Conservation (phyloP, 2,888 invertebrate species). For the Drosophila mercatorum region DNA sequence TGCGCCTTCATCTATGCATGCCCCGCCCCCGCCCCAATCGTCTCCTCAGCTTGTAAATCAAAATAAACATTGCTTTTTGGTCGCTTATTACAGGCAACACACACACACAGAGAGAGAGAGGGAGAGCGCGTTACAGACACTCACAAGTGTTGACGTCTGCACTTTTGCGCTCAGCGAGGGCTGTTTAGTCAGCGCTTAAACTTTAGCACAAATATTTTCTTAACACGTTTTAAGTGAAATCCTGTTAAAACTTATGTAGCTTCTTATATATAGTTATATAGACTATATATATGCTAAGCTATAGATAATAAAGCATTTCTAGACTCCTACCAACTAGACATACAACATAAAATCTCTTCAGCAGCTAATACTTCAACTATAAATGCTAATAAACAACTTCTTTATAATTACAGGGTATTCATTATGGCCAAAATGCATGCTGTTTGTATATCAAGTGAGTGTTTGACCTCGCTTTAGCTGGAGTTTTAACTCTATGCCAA, state of each 20-base stretch:
- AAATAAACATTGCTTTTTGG: slow-evolving; percentile 76
- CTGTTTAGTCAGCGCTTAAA: slow-evolving; percentile 18
- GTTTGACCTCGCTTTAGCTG: background rate
- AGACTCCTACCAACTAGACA: no score
- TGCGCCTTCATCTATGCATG: slow-evolving; percentile 18
- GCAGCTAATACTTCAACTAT: no score
- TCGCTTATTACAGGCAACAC: slow-evolving; percentile 57
- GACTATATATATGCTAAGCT: no score
- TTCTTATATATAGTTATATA: no score
- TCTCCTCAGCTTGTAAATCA: slow-evolving; percentile 62
- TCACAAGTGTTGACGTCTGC: slow-evolving; percentile 70
- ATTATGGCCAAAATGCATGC: no score
- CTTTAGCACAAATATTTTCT: slow-evolving; percentile 5
- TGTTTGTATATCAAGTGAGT: no score
- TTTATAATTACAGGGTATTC: no score
- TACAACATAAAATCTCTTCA: no score
- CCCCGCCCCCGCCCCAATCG: slow-evolving; percentile 19
- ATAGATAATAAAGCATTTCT: no score
- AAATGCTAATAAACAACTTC: no score
- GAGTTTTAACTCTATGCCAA: background rate
- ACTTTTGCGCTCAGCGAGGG: slow-evolving; percentile 50
- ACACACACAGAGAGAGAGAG: background rate
- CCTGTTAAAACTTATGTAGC: no score
- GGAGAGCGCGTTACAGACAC: slow-evolving; percentile 2
- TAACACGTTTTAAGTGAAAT: background rate